These are phyloP conservation scores for Callosobruchus maculatus DNA, from an alignment of 2,888 invertebrate genomes.

Conservation along the genomic window DNA sequence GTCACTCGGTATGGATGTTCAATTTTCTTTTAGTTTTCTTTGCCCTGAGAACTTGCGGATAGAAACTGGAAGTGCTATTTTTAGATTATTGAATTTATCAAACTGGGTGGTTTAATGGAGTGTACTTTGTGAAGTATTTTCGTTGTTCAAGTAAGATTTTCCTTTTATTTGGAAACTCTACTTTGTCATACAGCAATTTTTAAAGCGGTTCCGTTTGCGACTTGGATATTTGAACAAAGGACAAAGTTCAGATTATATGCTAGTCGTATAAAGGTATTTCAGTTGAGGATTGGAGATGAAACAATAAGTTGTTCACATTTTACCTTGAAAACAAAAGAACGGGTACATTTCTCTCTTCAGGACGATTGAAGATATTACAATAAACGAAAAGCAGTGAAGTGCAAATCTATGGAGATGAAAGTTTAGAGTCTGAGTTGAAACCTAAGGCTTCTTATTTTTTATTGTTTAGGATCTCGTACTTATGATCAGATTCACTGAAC, in stretches of 20 bases:
- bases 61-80: not conserved
- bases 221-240: not conserved
- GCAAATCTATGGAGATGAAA: too few relatives aligned
- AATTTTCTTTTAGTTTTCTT: not conserved
- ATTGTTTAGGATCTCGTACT: too few relatives aligned
- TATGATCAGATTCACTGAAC: too few relatives aligned
- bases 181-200: not conserved
- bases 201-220: not conserved
- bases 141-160: not conserved
- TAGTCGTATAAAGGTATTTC: too few relatives aligned
- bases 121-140: not conserved
- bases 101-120: not conserved
- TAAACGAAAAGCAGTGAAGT: too few relatives aligned
- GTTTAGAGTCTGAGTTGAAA: too few relatives aligned
- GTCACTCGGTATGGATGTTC: not conserved
- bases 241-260: not conserved
- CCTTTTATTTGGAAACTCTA: not conserved
- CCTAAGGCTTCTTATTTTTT: too few relatives aligned
- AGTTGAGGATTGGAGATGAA: too few relatives aligned
- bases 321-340: too few relatives aligned
- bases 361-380: too few relatives aligned
- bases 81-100: not conserved
- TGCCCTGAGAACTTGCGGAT: not conserved
- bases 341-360: too few relatives aligned
- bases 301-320: too few relatives aligned